Evolutionary conservation across 2,113 vertebrate species (phyloP), one percentile per base, ranked within the genome.

Genomic region (Tachuris rubrigastra): DNA sequence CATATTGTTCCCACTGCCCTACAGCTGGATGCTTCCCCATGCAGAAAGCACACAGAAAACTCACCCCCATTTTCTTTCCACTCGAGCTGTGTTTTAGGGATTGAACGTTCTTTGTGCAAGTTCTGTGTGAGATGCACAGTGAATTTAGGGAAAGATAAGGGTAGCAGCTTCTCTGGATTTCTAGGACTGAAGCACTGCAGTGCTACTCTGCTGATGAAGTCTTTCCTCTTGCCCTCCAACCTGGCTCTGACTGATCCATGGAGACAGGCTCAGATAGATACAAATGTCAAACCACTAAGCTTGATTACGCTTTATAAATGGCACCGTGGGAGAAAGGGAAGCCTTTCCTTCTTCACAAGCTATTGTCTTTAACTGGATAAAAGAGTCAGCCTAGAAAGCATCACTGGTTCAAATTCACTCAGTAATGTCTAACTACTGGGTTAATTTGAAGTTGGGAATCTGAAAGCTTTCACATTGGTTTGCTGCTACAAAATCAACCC

Each of bases 251-350:
- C 62, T 67, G 92, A 84, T 72, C 77, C 83, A 24, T 0, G 8
- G 49, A 92, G 85, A 81, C 52, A 74, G 68, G 63, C 79, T 86
- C 85, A 69, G 75, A 65, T 7, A 55, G 2, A 56, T 8, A 66
- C 56, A 92, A 79, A 88, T 67, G 50, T 83, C 95, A 96, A 77
- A 81, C 47, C 75, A 81, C 82, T 74, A 21, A 86, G 85, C 90
- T 77, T 77, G 95, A 79, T 86, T 55, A 84, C 3, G 5, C 31
- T 83, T 86, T 44, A 63, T 50, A 80, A 96, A 90, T 46, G 52
- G 59, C 68, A 41, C 78, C 47, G 59, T 25, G 63, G 62, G 72
- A 85, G 60, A 56, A 59, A 33, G 60, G 37, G 65, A 74, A 88
- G n/a, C 56, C 14, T 68, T 47, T 89, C 49, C 58, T 47, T 83